These are phyloP conservation scores for Pseudomyrmex sp. DNA, from an alignment of 1,140 invertebrate species.

Conservation along the genomic window DNA sequence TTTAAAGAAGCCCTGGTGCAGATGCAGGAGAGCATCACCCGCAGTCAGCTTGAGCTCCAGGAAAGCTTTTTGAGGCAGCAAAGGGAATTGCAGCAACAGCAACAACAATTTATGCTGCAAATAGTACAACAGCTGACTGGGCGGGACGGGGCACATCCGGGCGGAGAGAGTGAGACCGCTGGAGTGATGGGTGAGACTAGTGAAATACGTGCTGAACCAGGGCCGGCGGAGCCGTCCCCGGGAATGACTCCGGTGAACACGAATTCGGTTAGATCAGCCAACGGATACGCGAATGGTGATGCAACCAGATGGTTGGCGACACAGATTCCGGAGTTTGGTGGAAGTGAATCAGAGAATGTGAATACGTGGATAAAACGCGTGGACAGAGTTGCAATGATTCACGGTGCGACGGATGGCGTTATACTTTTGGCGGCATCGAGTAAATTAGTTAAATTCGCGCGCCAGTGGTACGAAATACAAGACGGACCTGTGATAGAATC, in stretches of 20 bases:
- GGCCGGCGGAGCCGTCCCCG: too few relatives aligned
- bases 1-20: too few relatives aligned
- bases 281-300: not conserved
- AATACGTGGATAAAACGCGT: not conserved
- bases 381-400: not conserved
- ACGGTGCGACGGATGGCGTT: not conserved
- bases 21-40: too few relatives aligned
- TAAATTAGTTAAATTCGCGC: not conserved
- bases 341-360: not conserved
- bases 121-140: not conserved
- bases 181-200: fast-evolving
- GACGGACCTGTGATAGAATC: not conserved
- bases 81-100: not conserved
- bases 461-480: not conserved
- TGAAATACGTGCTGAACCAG: too few relatives aligned
- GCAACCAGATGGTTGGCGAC: not conserved
- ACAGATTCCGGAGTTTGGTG: not conserved
- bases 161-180: too few relatives aligned
- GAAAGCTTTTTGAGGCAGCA: not conserved
- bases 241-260: too few relatives aligned
- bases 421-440: not conserved
- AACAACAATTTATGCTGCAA: not conserved
- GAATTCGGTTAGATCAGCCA: too few relatives aligned
- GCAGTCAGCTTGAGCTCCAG: too few relatives aligned
- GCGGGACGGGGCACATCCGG: too few relatives aligned